phyloP scores from a whole-genome alignment of 2,888 invertebrate species.

The Pachydiplax longipennis region DNA sequence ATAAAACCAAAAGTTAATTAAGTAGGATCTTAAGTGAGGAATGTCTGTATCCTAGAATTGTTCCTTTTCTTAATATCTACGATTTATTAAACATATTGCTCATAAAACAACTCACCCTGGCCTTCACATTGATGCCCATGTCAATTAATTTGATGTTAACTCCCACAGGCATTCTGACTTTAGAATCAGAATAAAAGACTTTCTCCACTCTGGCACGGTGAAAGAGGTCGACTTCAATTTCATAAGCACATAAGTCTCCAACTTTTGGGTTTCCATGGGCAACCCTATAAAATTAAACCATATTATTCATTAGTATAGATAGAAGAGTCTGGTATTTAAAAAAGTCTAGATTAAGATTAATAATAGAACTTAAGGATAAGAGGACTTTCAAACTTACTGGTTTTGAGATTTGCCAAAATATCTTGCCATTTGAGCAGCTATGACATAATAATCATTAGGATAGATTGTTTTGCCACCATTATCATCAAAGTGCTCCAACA shows the following conservation, averaged over 20 bases:
- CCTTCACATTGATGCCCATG: slow-evolving; percentile 59
- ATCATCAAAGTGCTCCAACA: slow-evolving; percentile 60
- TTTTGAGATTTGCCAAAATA: slow-evolving; percentile 54
- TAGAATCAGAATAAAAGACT: slow-evolving; percentile 57
- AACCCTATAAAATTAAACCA: slow-evolving; percentile 45
- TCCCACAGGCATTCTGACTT: slow-evolving; percentile 52
- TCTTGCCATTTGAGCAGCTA: slow-evolving; percentile 53
- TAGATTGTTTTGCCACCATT: slow-evolving; percentile 51
- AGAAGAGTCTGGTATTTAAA: background rate
- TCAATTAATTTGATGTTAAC: slow-evolving; percentile 69
- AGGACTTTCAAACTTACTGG: slow-evolving; percentile 51
- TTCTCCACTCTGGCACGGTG: slow-evolving; percentile 67
- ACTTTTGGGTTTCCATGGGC: slow-evolving; percentile 56
- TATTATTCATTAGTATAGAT: background rate
- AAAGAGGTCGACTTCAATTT: slow-evolving; percentile 61
- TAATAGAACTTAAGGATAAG: too few relatives aligned
- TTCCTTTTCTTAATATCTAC: too few relatives aligned
- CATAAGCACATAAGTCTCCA: slow-evolving; percentile 68
- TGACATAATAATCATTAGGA: slow-evolving; percentile 52
- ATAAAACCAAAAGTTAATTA: too few relatives aligned
- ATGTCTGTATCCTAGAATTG: too few relatives aligned
- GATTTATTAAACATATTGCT: too few relatives aligned
- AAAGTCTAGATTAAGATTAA: background rate
- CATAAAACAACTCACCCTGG: slow-evolving; percentile 25
- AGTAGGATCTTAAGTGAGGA: too few relatives aligned